phyloP scores from a whole-genome alignment of 2,113 vertebrate species.

The Alosa alosa region DNA sequence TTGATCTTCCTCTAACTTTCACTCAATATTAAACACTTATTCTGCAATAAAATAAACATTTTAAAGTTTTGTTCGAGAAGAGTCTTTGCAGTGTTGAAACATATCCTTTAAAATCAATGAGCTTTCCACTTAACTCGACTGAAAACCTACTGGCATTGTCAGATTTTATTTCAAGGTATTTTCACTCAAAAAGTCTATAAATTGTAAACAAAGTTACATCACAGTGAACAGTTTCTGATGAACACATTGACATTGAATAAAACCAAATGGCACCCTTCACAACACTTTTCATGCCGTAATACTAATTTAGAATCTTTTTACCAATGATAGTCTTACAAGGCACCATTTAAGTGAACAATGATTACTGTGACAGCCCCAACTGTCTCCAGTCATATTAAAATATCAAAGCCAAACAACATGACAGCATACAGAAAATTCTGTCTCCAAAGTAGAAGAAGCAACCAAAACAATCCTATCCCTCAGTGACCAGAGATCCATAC shows the following conservation, averaged over 20 bases:
- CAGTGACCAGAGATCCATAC: background rate
- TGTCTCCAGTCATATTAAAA: conserved; percentile 19
- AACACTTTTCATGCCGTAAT: too few relatives aligned
- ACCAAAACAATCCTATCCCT: conserved; percentile 13
- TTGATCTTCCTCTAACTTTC: background rate
- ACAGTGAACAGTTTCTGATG: too few relatives aligned
- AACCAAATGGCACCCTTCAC: too few relatives aligned
- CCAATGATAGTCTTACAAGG: too few relatives aligned
- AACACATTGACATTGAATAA: too few relatives aligned
- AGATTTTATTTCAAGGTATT: too few relatives aligned
- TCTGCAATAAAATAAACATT: background rate
- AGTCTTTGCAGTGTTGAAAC: background rate
- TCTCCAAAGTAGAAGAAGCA: background rate
- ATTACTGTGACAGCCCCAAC: background rate
- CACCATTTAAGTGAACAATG: background rate
- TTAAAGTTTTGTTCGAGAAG: background rate
- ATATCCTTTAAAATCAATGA: background rate
- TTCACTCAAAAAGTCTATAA: background rate
- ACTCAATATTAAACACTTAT: too few relatives aligned
- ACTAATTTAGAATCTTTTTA: too few relatives aligned
- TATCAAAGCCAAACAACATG: conserved; percentile 22
- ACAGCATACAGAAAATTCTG: conserved; percentile 13
- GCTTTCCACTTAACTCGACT: background rate
- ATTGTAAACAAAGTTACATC: background rate
- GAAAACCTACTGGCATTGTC: background rate